Conservation (phyloP, 2,888 invertebrate species). For the Amiota mariae region DNA sequence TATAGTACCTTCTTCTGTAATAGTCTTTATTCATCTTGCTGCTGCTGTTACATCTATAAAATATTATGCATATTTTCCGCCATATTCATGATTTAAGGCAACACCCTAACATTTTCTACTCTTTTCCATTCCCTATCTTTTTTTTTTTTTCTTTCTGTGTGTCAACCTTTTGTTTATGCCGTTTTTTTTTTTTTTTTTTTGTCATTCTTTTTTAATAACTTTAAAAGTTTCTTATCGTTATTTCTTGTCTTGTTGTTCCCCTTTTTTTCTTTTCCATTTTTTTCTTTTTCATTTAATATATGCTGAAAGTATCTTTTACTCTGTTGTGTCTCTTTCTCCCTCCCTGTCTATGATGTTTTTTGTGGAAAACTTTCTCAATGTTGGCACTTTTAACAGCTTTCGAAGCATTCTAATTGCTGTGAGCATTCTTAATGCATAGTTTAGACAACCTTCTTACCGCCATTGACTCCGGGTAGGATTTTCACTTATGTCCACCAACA, state of each 20-base stretch:
- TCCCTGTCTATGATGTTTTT: neutral
- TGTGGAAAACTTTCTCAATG: neutral
- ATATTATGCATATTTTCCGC: constrained; percentile 35
- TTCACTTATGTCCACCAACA: neutral
- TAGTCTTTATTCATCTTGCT: constrained; percentile 22
- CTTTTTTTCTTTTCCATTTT: neutral
- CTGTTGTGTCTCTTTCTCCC: neutral
- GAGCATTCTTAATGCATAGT: neutral
- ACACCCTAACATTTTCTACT: neutral
- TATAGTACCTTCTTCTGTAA: constrained; percentile 37
- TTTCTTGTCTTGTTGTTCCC: neutral
- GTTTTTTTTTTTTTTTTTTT: neutral
- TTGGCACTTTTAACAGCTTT: constrained; percentile 26
- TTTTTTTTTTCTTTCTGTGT: neutral
- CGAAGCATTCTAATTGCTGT: neutral
- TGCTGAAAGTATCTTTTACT: constrained; percentile 16
- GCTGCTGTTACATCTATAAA: neutral
- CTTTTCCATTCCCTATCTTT: neutral
- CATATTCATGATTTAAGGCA: constrained; percentile 23
- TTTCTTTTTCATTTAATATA: constrained; percentile 9
- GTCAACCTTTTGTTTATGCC: neutral
- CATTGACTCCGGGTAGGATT: neutral
- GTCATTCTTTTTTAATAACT: constrained; percentile 30
- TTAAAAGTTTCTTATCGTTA: constrained; percentile 26
- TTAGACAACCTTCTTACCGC: neutral